Evolutionary conservation across 2,113 vertebrate species (phyloP).

Genomic region (Prionailurus bengalensis): DNA sequence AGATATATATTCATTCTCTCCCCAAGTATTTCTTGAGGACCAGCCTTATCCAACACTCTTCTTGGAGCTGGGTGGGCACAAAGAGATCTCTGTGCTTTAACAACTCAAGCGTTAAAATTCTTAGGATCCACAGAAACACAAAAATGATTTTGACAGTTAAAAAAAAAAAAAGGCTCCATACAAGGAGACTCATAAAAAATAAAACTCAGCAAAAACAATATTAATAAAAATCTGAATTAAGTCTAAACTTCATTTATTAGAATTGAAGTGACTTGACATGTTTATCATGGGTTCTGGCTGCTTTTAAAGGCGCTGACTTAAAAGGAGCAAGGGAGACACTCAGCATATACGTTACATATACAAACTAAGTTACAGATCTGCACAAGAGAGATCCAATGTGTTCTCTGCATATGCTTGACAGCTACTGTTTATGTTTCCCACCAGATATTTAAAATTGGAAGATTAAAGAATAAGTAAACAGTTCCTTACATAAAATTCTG

Average conservation of each 20-base stretch:
- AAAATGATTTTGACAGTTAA: background rate
- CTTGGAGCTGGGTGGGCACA: background rate
- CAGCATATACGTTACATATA: background rate
- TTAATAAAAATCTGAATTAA: conserved; percentile 40
- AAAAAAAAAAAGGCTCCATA: background rate
- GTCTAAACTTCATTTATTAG: background rate
- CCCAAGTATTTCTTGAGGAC: background rate
- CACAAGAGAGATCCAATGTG: background rate
- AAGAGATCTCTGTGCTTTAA: background rate
- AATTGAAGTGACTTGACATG: background rate
- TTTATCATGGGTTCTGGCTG: background rate
- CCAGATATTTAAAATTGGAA: background rate
- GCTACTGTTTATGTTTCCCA: background rate
- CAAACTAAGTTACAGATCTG: background rate
- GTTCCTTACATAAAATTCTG: background rate
- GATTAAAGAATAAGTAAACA: background rate
- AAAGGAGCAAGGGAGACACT: background rate
- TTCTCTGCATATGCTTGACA: background rate
- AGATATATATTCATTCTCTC: background rate
- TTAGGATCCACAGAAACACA: background rate
- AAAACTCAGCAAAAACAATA: conserved; percentile 17
- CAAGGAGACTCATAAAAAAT: background rate
- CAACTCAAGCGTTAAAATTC: background rate
- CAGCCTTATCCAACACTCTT: background rate
- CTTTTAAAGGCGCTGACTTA: background rate